Base-by-base conservation (phyloP, 2,888 invertebrate species). In the Pheosia tremula region DNA sequence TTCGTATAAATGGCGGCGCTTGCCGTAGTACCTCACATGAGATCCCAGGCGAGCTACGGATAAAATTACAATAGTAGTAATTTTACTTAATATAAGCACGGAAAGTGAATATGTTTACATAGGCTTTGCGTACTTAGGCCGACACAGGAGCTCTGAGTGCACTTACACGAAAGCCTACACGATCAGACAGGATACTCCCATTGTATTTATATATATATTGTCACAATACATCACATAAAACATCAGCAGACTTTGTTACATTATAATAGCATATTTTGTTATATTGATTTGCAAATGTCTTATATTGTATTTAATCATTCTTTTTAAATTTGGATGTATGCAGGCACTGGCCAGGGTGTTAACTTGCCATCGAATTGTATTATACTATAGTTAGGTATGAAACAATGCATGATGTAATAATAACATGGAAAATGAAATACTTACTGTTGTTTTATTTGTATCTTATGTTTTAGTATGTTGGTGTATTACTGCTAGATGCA, bases 321-420 rank as follows among this genome's bases (percentile, higher is more conserved):
- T 57, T 63, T 60, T 59, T 63, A 49, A 58, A 41, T 57, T 58
- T 52, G 53, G 37, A 43, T 59, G 53, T 55, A 50, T 50, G 45
- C 47, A 68, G 72, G 66, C 77, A 74, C 72, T 58, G 66, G 63
- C 54, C 52, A 36, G 70, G 61, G 71, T 76, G 77, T 72, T 74
- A 59, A 81, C 82, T 83, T 83, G 83, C 83, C 83, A 83, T 78
- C 71, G 72, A 72, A 80, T 74, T 81, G 79, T 83, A 81, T 69
- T 76, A 76, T 81, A 81, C 68, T 79, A 72, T 73, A 79, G 74
- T 72, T 78, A 78, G 73, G 71, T 70, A 79, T 73, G 66, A 69
- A 79, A 72, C 70, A 72, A 75, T 78, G 74, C 74, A 80, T 79
- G 74, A 73, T 74, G 71, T 76, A 81, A 72, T 67, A 78, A 80